Conservation (phyloP, 2,888 invertebrate species). For the Spisula subtruncata region DNA sequence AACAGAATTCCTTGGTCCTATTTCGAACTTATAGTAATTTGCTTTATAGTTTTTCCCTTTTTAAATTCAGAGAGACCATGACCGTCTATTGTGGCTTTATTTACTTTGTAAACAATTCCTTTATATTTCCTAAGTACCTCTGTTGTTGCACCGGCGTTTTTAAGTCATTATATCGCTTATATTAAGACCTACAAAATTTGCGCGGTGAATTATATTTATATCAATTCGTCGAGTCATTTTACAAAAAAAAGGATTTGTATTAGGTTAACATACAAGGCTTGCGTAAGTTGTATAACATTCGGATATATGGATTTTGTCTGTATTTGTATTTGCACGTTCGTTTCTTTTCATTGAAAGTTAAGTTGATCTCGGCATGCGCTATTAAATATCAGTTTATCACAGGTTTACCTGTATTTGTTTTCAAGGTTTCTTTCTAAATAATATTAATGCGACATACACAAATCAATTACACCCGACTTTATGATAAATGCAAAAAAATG, state of each 20-base stretch:
- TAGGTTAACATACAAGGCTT: not conserved
- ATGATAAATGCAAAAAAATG: too few species aligned
- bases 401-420: not conserved
- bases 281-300: not conserved
- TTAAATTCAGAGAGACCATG: conserved; percentile 39
- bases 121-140: conserved; percentile 26
- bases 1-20: conserved; percentile 2
- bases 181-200: conserved; percentile 12
- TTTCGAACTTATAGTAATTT: conserved; percentile 19
- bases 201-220: not conserved
- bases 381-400: not conserved
- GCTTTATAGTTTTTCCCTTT: not conserved
- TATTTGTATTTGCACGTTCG: not conserved
- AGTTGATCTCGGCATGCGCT: not conserved
- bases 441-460: not conserved
- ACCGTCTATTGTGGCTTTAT: conserved; percentile 42
- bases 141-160: conserved; percentile 4
- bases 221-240: conserved; percentile 14
- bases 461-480: not conserved
- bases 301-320: not conserved
- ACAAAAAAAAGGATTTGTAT: not conserved
- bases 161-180: not conserved
- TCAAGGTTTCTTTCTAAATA: not conserved
- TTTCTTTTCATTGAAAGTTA: not conserved
- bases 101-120: conserved; percentile 49